A percentile compares a stretch with the other conserved stretches of the same genome.
phyloP scores from a whole-genome alignment of 2,113 vertebrate species.

The Hylia prasina region DNA sequence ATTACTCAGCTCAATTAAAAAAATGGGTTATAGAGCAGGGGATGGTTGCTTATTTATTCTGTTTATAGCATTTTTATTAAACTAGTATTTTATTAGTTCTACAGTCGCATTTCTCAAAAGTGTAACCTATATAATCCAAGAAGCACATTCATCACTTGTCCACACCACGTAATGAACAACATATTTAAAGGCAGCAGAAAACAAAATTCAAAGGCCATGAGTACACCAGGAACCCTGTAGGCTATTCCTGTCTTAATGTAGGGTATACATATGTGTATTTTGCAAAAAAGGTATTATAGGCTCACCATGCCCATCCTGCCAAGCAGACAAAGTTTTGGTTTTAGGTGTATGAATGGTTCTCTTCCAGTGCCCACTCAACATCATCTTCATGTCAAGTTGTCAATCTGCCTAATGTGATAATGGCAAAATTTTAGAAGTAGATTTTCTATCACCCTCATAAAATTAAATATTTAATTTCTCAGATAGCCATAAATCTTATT shows the following conservation, averaged over 20 bases:
- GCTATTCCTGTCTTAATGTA: not conserved
- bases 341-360: not conserved
- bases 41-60: not conserved
- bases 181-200: not conserved
- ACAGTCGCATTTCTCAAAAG: not conserved
- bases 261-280: rapidly evolving
- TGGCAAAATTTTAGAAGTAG: not conserved
- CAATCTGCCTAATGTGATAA: not conserved
- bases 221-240: not conserved
- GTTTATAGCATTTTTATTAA: not conserved
- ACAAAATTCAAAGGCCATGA: rapidly evolving
- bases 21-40: rapidly evolving
- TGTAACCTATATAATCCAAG: not conserved
- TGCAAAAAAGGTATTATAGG: rapidly evolving
- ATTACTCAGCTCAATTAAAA: not conserved
- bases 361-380: not conserved
- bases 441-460: not conserved
- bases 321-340: not conserved
- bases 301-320: not conserved
- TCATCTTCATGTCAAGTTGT: not conserved
- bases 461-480: not conserved
- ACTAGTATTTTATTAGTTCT: not conserved
- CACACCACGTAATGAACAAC: not conserved
- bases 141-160: not conserved
- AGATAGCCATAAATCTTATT: not conserved